These are phyloP conservation scores for Podabrus alpinus DNA, from an alignment of 2,888 invertebrate species.

Conservation along the genomic window DNA sequence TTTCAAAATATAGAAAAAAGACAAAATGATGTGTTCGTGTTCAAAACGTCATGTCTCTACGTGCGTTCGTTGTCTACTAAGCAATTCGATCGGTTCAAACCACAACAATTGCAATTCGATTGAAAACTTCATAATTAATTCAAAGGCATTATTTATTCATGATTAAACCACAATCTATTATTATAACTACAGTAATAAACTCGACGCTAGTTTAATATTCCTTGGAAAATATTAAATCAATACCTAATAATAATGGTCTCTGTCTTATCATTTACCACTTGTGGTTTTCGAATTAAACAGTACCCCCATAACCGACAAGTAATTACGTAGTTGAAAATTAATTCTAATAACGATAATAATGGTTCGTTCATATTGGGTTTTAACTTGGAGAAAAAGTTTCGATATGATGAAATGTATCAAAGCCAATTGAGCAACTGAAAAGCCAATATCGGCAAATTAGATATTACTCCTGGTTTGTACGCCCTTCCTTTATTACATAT, in stretches of 20 bases:
- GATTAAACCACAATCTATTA: slow-evolving; percentile 19
- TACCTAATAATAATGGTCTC: neutral
- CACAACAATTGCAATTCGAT: slow-evolving; percentile 17
- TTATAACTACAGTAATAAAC: slow-evolving; percentile 4
- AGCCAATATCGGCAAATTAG: neutral
- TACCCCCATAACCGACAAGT: neutral
- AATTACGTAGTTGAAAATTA: neutral
- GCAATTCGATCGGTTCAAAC: slow-evolving; percentile 20
- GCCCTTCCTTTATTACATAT: neutral
- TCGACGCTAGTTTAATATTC: neutral
- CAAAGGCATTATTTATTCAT: slow-evolving; percentile 21
- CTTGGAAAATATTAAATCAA: neutral
- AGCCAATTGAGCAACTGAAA: neutral
- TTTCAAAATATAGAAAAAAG: slow-evolving; percentile 9
- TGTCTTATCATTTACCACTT: neutral
- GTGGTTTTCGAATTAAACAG: neutral
- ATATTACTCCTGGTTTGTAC: neutral
- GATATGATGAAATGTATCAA: neutral
- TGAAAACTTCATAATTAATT: slow-evolving; percentile 24
- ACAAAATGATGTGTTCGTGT: neutral
- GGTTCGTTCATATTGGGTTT: neutral
- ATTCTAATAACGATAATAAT: neutral
- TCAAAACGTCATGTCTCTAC: neutral
- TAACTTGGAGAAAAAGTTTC: neutral
- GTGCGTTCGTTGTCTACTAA: slow-evolving; percentile 13